Conservation (phyloP, 1,140 invertebrate genomes). For the Aphidius gifuensis region DNA sequence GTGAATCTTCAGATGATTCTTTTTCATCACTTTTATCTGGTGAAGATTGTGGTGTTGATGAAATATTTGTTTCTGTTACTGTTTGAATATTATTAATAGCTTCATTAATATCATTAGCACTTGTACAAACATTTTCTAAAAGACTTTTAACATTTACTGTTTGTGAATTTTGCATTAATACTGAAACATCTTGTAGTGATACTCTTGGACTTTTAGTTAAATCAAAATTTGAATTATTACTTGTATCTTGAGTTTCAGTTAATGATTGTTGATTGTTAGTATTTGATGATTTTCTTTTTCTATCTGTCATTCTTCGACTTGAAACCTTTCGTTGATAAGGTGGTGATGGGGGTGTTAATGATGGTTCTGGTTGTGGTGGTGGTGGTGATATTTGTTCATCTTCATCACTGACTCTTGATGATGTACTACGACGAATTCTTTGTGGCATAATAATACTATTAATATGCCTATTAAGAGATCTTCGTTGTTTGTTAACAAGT, state of each 20-base stretch:
- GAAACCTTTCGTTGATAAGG: conserved; percentile 24
- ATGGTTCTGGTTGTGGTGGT: conserved; percentile 24
- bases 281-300: conserved; percentile 15
- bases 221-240: conserved; percentile 21
- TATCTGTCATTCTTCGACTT: conserved; percentile 17
- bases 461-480: conserved; percentile 26
- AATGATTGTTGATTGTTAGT: neutral
- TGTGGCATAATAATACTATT: conserved; percentile 12
- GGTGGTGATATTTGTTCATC: conserved; percentile 19
- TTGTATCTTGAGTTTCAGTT: neutral
- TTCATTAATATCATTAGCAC: neutral
- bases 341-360: neutral
- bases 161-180: conserved; percentile 44
- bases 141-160: conserved; percentile 37
- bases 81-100: conserved; percentile 3
- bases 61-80: neutral
- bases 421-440: conserved; percentile 32
- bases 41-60: conserved; percentile 3
- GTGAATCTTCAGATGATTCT: too few relatives aligned
- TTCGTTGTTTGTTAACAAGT: conserved; percentile 12
- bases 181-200: conserved; percentile 45
- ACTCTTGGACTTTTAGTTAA: conserved; percentile 38
- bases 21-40: neutral
- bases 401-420: conserved; percentile 36
- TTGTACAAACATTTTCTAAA: neutral